These are phyloP conservation scores for Napeogenes inachia DNA, from an alignment of 2,888 invertebrate species.

Conservation along the genomic window DNA sequence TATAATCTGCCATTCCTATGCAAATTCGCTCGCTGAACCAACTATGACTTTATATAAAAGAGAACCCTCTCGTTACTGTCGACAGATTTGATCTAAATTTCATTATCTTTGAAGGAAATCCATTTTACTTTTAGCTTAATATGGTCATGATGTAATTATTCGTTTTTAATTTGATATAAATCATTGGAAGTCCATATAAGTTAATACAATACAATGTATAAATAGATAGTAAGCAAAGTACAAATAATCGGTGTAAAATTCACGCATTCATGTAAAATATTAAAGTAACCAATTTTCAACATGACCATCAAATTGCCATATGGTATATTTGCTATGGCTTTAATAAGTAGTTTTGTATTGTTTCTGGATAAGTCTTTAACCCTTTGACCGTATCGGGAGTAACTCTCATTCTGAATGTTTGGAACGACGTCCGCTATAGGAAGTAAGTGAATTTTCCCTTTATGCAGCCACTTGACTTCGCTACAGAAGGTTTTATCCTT, in stretches of 20 bases:
- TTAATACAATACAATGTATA: too few species aligned
- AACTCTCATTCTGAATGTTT: constrained; percentile 52
- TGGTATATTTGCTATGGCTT: too few species aligned
- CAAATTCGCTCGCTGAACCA: constrained; percentile 71
- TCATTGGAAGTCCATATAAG: neutral
- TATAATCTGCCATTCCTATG: constrained; percentile 75
- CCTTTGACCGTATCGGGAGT: constrained; percentile 33
- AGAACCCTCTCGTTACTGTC: constrained; percentile 35
- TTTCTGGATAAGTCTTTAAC: constrained; percentile 30
- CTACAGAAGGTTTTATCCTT: constrained; percentile 62
- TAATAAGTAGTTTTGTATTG: neutral
- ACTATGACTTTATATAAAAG: constrained; percentile 70
- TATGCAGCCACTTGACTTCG: constrained; percentile 63
- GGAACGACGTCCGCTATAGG: constrained; percentile 58
- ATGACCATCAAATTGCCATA: neutral
- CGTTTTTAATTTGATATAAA: neutral
- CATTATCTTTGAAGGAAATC: neutral
- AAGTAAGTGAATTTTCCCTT: constrained; percentile 71
- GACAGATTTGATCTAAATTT: constrained; percentile 30
- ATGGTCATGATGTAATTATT: too few species aligned
- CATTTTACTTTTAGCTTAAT: too few species aligned
- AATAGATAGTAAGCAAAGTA: too few species aligned
- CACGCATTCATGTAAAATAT: too few species aligned
- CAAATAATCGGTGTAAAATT: too few species aligned
- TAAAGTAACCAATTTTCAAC: too few species aligned